Evolutionary conservation across 2,888 invertebrate species (phyloP).

Genomic region (Cremastinae sp.): DNA sequence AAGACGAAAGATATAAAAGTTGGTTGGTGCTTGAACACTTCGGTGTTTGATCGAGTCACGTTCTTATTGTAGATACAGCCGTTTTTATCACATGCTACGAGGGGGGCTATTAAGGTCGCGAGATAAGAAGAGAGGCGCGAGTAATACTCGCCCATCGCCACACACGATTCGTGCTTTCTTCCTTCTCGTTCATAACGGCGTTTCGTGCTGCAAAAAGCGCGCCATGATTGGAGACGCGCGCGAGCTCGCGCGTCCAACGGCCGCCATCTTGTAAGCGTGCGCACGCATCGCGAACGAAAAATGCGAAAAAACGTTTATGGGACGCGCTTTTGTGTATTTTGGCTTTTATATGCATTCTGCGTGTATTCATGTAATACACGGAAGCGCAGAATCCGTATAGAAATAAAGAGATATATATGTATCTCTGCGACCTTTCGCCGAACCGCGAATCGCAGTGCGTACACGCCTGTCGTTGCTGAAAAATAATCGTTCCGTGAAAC

Average conservation of each 20-base stretch:
- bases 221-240: no score
- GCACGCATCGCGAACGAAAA: background rate
- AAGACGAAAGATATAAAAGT: background rate
- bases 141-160: conserved; percentile 10
- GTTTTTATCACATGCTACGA: conserved; percentile 57
- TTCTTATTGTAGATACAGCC: conserved; percentile 63
- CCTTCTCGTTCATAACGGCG: background rate
- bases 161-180: conserved; percentile 6
- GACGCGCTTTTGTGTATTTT: background rate
- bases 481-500: conserved; percentile 1
- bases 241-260: background rate
- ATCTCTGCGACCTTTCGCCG: background rate
- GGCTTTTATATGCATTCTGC: background rate
- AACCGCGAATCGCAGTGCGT: background rate
- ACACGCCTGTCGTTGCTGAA: background rate
- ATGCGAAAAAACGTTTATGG: background rate
- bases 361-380: conserved; percentile 9
- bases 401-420: background rate
- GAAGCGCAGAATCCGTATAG: conserved; percentile 9
- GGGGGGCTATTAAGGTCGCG: conserved; percentile 71
- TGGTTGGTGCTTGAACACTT: conserved; percentile 22
- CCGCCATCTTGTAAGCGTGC: conserved; percentile 7
- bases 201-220: conserved; percentile 1
- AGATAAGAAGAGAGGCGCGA: conserved; percentile 63
- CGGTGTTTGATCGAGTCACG: conserved; percentile 59